Evolutionary conservation across 35 echinoderm and acorn worm species (phyloP), one percentile per base, ranked within the genome.

Genomic region (Hemicentrotus pulcherrimus): DNA sequence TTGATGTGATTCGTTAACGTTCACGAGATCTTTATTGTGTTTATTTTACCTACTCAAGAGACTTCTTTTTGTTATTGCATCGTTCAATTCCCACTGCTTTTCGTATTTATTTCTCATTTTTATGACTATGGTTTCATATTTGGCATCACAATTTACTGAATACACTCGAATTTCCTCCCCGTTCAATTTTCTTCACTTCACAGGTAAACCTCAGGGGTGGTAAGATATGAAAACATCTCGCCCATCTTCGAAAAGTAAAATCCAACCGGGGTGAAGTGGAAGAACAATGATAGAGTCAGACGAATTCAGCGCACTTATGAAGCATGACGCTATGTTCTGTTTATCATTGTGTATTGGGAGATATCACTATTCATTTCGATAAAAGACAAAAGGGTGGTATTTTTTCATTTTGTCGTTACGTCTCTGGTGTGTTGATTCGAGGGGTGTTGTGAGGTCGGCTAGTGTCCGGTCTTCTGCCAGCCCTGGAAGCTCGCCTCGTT

Each of bases 351-450:
- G 65, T 18, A 28, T 78, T 78, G 65, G 65, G 65, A 28, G 24
- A 78, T 78, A 78, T 78, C 65, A n/a, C 65, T 78, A 30, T 78
- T 78, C 65, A 78, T 78, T n/a, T 78, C 19, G 65, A 78, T 78
- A 78, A 78, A 15, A 59, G 50, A 55, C 10, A 78, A 24, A 24
- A 28, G 28, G 65, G 22, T 78, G 65, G 65, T 70, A 70, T 78
- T 78, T 78, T 41, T 78, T 78, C 1, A n/a, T 78, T 78, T 78
- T 78, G 28, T 78, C 65, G 22, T 78, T 28, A 78, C 28, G 65
- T 78, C 65, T n/a, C 65, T 28, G 19, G 65, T 78, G 65, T 78
- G 4, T 78, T 78, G 65, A 78, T 78, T 15, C 65, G 65, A 78
- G 24, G 24, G 65, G 65, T n/a, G 65, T 78, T 78, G 65, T n/a